phyloP scores from a whole-genome alignment of 2,888 invertebrate genomes.

The Tineola bisselliella region DNA sequence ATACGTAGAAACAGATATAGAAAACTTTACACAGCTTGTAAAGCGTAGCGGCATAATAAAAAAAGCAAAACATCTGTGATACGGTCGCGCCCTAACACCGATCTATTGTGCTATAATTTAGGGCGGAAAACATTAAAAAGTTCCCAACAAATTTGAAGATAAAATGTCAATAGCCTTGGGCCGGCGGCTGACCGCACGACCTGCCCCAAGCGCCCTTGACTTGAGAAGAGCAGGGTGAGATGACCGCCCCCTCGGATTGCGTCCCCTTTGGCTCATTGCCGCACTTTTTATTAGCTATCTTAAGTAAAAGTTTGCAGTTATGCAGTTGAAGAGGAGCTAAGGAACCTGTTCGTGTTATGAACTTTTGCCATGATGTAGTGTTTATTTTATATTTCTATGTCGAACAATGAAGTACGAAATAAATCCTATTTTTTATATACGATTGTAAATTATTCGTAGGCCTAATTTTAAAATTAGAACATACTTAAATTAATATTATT shows the following conservation, averaged over 20 bases:
- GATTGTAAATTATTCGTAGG: too few relatives aligned
- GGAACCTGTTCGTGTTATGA: not conserved
- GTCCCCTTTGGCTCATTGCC: constrained; percentile 36
- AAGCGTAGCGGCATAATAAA: not conserved
- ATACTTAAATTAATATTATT: too few relatives aligned
- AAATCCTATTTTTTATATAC: too few relatives aligned
- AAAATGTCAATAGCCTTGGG: constrained; percentile 60
- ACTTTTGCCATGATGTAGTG: too few relatives aligned
- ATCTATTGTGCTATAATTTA: not conserved
- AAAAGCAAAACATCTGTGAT: not conserved
- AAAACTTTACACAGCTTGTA: too few relatives aligned
- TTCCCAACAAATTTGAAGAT: constrained; percentile 21
- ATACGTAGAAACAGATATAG: too few relatives aligned
- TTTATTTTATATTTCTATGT: too few relatives aligned
- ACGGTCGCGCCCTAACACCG: not conserved
- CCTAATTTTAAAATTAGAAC: too few relatives aligned
- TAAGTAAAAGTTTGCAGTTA: not conserved
- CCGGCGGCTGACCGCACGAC: constrained; percentile 54
- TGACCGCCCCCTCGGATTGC: constrained; percentile 46
- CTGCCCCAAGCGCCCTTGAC: constrained; percentile 67
- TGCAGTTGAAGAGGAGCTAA: not conserved
- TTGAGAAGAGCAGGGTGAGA: constrained; percentile 64
- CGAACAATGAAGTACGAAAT: too few relatives aligned
- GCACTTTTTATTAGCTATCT: constrained; percentile 33
- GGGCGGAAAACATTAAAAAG: constrained; percentile 10